Conservation (phyloP, 2,888 invertebrate genomes). For the Troides aeacus region DNA sequence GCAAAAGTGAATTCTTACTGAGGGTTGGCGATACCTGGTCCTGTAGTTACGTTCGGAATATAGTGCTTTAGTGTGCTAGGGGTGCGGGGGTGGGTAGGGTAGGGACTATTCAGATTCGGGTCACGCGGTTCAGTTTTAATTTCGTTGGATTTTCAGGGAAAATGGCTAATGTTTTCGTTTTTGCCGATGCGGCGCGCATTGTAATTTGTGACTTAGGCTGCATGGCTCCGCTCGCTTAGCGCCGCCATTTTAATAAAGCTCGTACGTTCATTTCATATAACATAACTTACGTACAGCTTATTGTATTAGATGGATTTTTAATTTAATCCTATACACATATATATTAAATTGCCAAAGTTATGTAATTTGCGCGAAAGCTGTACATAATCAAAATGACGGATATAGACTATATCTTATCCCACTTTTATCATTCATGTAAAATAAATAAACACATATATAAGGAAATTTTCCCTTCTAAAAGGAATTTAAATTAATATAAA, state of each 20-base stretch:
- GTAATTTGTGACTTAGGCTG: constrained; percentile 32
- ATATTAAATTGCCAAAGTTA: no score
- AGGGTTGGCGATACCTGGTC: constrained; percentile 74
- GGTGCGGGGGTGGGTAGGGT: constrained; percentile 45
- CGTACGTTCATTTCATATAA: background rate
- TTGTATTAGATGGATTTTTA: no score
- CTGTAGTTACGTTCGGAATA: constrained; percentile 63
- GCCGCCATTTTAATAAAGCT: background rate
- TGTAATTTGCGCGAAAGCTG: no score
- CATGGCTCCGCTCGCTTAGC: background rate
- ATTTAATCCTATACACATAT: no score
- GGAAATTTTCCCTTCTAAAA: no score
- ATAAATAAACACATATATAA: no score
- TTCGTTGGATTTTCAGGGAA: constrained; percentile 57
- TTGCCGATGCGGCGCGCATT: constrained; percentile 50
- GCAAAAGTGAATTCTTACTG: constrained; percentile 73
- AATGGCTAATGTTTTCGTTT: constrained; percentile 58
- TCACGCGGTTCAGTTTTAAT: constrained; percentile 77
- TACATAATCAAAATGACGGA: no score
- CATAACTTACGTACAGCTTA: no score
- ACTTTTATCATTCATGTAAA: no score
- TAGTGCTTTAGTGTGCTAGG: constrained; percentile 66
- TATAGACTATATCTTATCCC: no score
- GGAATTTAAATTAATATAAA: no score
- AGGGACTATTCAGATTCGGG: constrained; percentile 64